Conservation (phyloP, 2,113 vertebrate species). For the Thamnaconus septentrionalis region DNA sequence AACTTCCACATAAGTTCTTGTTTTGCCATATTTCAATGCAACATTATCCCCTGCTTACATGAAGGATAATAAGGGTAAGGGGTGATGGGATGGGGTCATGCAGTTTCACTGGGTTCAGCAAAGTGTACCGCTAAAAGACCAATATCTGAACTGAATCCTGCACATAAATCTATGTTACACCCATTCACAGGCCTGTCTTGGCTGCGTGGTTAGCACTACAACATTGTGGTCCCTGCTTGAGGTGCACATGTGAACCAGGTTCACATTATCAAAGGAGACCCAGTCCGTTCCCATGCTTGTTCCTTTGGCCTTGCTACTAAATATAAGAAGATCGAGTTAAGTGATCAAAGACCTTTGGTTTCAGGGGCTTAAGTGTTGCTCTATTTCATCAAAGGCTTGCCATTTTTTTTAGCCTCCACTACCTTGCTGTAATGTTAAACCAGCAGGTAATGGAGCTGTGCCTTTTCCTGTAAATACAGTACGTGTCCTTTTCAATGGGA, state of each 20-base stretch:
- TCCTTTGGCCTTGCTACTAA: slow-evolving; percentile 55
- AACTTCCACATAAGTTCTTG: too few relatives aligned
- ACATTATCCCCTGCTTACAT: too few relatives aligned
- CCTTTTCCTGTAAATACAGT: slow-evolving; percentile 64
- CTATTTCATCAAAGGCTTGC: slow-evolving; percentile 68
- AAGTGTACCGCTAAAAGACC: not conserved
- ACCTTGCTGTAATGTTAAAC: slow-evolving; percentile 64
- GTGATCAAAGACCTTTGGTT: slow-evolving; percentile 65
- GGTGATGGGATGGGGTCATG: too few relatives aligned
- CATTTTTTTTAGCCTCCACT: slow-evolving; percentile 52
- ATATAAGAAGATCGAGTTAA: slow-evolving; percentile 71
- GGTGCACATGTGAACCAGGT: slow-evolving; percentile 30
- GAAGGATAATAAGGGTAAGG: too few relatives aligned
- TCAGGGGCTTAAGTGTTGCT: slow-evolving; percentile 59
- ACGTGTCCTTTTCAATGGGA: slow-evolving; percentile 51
- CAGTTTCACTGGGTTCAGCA: not conserved
- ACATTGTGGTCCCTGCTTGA: slow-evolving; percentile 30
- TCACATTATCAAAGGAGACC: slow-evolving; percentile 58
- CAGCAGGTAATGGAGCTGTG: slow-evolving; percentile 57
- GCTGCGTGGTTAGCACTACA: slow-evolving; percentile 29
- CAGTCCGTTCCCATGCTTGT: slow-evolving; percentile 50
- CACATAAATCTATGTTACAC: not conserved
- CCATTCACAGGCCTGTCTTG: slow-evolving; percentile 6
- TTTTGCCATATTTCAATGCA: too few relatives aligned
- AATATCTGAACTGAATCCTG: not conserved